Base-by-base conservation (phyloP, 2,888 invertebrate species). In the Ophion costatus region DNA sequence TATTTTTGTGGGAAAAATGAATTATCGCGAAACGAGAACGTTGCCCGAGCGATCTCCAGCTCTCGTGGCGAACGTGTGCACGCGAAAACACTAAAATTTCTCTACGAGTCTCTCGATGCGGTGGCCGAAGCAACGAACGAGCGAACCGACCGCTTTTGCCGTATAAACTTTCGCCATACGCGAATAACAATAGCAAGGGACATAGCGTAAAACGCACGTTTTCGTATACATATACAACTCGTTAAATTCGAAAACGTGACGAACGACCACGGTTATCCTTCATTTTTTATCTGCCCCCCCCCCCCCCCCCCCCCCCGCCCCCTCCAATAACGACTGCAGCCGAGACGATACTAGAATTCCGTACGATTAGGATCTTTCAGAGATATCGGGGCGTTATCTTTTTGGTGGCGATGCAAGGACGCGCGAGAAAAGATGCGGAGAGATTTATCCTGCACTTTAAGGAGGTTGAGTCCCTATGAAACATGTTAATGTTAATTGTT, bases 1-100 rank as follows among this genome's bases (percentile, higher is more conserved):
- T 70, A 82, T 78, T 84, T 84, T 82, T 79, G 81, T 79, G 70
- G 82, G 64, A 66, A 82, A 85, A 82, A 85, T 82, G 82, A 85
- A 85, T 85, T 84, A 84, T 84, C 78, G 82, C 81, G 57, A 67
- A 67, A 67, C 80, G 66, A 74, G 80, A 59, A 74, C 29, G 71
- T 33, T 42, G 70, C 70, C 20, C 45, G 67, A 45, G 67, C 56
- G 24, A 10, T 76, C 61, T 69, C 63, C 69, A 56, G 10, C 45
- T 45, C 10, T 45, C 45, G 9, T 11, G 45, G 45, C 45, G 20
- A 75, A 38, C 57, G 42, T 59, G 67, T 57, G 57, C 77, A 77
- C 67, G 42, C 67, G 67, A 75, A 64, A 77, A 59, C 56, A 24
- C 66, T 77, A 66, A 57, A 77, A 67, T 77, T 57, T 67, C 57